A percentile compares a stretch with the other conserved stretches of the same genome.
phyloP scores from a whole-genome alignment of 2,888 invertebrate species.

The Drosophila rellima region DNA sequence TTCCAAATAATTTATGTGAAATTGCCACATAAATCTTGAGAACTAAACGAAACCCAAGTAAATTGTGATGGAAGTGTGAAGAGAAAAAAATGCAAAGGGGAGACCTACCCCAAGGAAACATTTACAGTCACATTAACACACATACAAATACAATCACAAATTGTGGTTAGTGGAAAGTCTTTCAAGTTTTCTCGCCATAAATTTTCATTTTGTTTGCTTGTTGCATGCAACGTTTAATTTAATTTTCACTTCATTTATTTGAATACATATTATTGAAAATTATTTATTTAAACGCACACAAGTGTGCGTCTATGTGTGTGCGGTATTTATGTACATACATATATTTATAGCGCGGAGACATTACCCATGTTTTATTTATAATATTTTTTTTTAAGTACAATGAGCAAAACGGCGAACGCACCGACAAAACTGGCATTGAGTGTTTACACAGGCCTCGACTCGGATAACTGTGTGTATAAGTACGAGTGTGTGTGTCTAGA shows the following conservation, averaged over 20 bases:
- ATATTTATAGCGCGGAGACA: conserved; percentile 58
- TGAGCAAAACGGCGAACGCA: conserved; percentile 56
- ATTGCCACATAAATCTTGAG: conserved; percentile 18
- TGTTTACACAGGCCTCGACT: conserved; percentile 51
- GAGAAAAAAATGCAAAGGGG: conserved; percentile 5
- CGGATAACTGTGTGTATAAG: conserved; percentile 1
- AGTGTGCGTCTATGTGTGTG: background rate
- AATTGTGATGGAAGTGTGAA: conserved; percentile 15
- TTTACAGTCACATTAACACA: background rate
- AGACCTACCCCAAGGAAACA: conserved; percentile 35
- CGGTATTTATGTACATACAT: conserved; percentile 15
- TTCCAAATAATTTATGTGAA: conserved; percentile 8
- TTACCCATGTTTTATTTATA: conserved; percentile 74
- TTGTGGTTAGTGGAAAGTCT: conserved; percentile 15
- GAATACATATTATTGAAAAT: conserved; percentile 60
- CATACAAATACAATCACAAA: background rate
- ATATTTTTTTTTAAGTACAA: conserved; percentile 58
- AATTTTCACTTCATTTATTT: conserved; percentile 54
- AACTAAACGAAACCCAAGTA: conserved; percentile 5
- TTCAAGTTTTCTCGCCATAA: conserved; percentile 37
- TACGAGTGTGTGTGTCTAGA: conserved; percentile 21
- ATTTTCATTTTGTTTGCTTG: conserved; percentile 12
- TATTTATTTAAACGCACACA: conserved; percentile 55
- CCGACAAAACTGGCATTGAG: conserved; percentile 63
- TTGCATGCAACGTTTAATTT: conserved; percentile 28